A percentile compares a stretch with the other conserved stretches of the same genome.
Evolutionary conservation across 2,797 vertebrate species (phyloP).

Genomic region (Betta splendens): DNA sequence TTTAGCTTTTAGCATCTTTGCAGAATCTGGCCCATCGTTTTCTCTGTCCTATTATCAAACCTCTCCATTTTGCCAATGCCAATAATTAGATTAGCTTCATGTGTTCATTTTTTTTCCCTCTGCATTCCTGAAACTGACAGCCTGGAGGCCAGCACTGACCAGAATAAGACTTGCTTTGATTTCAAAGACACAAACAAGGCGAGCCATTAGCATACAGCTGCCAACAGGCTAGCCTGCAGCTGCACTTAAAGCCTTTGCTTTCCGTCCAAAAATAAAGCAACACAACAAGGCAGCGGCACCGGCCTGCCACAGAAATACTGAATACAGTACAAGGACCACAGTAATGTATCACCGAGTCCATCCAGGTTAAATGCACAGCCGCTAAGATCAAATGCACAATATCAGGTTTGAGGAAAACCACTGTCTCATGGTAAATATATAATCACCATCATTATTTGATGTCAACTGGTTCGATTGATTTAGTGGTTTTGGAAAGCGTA

Average conservation of each 20-base stretch:
- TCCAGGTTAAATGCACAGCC: background rate
- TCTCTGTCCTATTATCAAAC: background rate
- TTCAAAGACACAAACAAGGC: conserved; percentile 67
- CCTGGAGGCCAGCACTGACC: conserved; percentile 45
- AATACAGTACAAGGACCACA: conserved; percentile 21
- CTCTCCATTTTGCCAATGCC: conserved; percentile 5
- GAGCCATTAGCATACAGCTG: conserved; percentile 77
- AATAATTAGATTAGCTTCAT: conserved; percentile 10
- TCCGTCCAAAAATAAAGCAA: conserved; percentile 59
- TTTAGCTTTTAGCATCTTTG: conserved; percentile 16
- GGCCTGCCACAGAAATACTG: conserved; percentile 33
- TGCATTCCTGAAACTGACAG: conserved; percentile 23
- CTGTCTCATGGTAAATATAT: background rate
- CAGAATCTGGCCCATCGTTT: background rate
- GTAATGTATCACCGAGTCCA: conserved; percentile 3
- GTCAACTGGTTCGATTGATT: background rate
- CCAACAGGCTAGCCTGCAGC: conserved; percentile 69
- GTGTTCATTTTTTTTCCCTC: background rate
- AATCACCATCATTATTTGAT: too few species aligned
- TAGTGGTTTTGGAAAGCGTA: background rate
- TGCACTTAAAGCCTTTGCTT: conserved; percentile 64
- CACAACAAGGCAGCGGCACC: conserved; percentile 46
- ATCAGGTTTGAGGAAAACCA: background rate
- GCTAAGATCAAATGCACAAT: conserved; percentile 5
- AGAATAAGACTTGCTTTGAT: conserved; percentile 70